phyloP scores from a whole-genome alignment of 2,797 vertebrate species.

The Phaenicophaeus curvirostris region DNA sequence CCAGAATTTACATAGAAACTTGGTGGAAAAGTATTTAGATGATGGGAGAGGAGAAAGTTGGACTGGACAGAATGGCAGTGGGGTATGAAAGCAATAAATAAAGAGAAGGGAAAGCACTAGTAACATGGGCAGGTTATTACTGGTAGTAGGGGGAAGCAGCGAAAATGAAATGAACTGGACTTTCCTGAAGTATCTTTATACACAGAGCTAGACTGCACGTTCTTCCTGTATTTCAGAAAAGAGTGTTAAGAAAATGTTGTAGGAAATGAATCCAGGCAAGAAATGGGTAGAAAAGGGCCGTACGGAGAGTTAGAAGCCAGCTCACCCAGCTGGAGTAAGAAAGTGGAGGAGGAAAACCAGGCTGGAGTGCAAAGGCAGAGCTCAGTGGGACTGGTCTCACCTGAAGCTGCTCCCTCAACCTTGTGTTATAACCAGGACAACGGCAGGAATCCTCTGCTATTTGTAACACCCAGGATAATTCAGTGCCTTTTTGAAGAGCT shows the following conservation, averaged over 20 bases:
- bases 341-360: background rate
- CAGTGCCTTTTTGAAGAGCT: background rate
- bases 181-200: background rate
- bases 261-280: background rate
- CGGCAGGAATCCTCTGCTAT: background rate
- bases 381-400: background rate
- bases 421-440: background rate
- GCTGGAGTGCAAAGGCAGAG: background rate
- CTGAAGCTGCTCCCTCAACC: background rate
- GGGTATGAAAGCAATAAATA: background rate
- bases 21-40: background rate
- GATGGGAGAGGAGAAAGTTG: constrained; percentile 28
- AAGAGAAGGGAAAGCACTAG: background rate
- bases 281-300: background rate
- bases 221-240: background rate
- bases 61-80: constrained; percentile 23
- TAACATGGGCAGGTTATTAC: background rate
- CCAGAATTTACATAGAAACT: constrained; percentile 11
- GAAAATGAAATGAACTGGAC: constrained; percentile 13
- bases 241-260: background rate
- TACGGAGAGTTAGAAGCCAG: background rate
- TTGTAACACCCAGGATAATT: background rate
- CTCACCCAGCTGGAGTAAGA: background rate
- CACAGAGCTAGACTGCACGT: too few relatives aligned
- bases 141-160: background rate